Base-by-base conservation (phyloP, 1,140 invertebrate species). In the Drosophila kanapiae region DNA sequence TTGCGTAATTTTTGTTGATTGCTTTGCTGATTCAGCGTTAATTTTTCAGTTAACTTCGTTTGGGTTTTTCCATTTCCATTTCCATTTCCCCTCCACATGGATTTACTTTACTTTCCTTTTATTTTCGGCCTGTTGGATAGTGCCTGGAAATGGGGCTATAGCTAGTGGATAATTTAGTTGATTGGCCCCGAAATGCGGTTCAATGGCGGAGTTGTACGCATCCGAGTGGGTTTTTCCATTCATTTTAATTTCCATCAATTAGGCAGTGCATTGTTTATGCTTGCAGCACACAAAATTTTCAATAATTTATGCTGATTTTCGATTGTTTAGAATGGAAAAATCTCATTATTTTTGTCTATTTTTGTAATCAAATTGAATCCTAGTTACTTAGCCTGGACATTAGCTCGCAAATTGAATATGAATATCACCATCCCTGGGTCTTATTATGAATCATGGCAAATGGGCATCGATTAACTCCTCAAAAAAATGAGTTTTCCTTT, bases 21-120 rank as follows among this genome's bases (percentile, higher is more conserved):
- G 69, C 45, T 78, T 63, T 86, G 82, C 82, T 86, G 82, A 86
- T 86, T 86, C 82, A 86, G 69, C 75, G 72, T 76, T 82, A 64
- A 86, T 69, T 86, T 71, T 86, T 53, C 58, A 67, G 31, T 47
- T 69, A 45, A 72, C 69, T 81, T 70, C 48, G 51, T 74, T 84
- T 72, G 56, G 56, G 27, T 27, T 61, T 56, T 49, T 40, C 13
- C 31, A 37, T 43, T 56, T 49, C 56, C 61, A 48, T 23, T 56
- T n/a, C 31, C 43, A n/a, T 60, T 64, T 42, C 14, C 27, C 37
- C 1, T 16, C 4, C 2, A 4, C 56, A 37, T 38, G n/a, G 23
- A 10, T 56, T 33, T 49, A 29, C 27, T 51, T 6, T 49, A n/a
- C 6, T 4, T n/a, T 23, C 3, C 23, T 23, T 23, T 23, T 23